phyloP scores from a whole-genome alignment of 1,140 invertebrate species.

The Drosophila insularis region DNA sequence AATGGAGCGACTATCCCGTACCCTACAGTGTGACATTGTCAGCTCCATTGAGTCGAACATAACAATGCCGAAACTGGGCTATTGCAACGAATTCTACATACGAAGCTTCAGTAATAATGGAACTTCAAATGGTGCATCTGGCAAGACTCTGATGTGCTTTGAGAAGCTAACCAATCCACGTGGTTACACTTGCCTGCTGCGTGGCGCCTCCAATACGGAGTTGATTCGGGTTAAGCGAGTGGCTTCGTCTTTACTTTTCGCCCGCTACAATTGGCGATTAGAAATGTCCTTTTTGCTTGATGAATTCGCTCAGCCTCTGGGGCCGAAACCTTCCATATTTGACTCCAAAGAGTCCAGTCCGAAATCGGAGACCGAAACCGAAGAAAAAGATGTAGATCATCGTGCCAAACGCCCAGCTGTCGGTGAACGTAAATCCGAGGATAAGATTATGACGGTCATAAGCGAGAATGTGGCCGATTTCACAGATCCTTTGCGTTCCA shows the following conservation, averaged over 20 bases:
- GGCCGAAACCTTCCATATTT: constrained; percentile 71
- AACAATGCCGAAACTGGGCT: constrained; percentile 91
- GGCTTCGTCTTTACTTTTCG: constrained; percentile 91
- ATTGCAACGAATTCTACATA: constrained; percentile 93
- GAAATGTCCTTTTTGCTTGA: constrained; percentile 95
- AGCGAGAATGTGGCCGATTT: constrained; percentile 86
- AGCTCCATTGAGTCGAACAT: constrained; percentile 95
- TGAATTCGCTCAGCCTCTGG: constrained; percentile 83
- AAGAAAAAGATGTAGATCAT: constrained; percentile 27
- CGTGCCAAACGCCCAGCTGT: constrained; percentile 37
- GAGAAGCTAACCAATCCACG: constrained; percentile 93
- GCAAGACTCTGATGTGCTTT: constrained; percentile 96
- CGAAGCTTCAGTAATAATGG: constrained; percentile 83
- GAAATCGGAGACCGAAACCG: constrained; percentile 22
- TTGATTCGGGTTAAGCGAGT: constrained; percentile 92
- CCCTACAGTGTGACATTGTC: constrained; percentile 93
- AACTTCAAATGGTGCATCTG: constrained; percentile 75
- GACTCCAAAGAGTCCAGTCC: constrained; percentile 80
- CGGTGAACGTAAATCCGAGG: constrained; percentile 78
- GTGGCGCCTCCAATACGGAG: constrained; percentile 90
- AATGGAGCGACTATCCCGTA: constrained; percentile 91
- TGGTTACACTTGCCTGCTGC: constrained; percentile 94
- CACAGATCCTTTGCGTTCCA: constrained; percentile 89
- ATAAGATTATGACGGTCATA: constrained; percentile 83
- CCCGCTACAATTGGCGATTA: constrained; percentile 94